phyloP scores from a whole-genome alignment of 2,797 vertebrate species.

The Echeneis naucrates region DNA sequence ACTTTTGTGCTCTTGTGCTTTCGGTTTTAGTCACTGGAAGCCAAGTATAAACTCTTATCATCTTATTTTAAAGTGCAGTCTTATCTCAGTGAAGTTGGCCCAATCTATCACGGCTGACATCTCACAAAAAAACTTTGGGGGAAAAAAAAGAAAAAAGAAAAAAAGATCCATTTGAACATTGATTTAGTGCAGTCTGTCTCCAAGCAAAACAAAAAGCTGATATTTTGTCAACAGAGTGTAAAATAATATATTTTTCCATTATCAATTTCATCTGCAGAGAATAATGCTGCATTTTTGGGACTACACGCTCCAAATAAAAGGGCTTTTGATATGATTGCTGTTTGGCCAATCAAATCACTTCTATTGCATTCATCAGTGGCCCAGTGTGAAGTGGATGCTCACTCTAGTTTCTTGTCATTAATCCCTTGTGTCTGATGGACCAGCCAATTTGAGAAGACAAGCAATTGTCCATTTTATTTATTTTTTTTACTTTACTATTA shows the following conservation, averaged over 20 bases:
- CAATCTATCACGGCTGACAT: constrained; percentile 6
- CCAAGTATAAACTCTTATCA: neutral
- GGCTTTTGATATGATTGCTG: constrained; percentile 44
- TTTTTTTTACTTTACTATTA: neutral
- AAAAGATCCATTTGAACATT: neutral
- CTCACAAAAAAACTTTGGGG: constrained; percentile 16
- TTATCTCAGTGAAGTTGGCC: neutral
- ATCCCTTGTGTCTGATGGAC: constrained; percentile 29
- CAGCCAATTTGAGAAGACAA: constrained; percentile 39
- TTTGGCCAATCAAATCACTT: constrained; percentile 56
- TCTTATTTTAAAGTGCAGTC: constrained; percentile 3
- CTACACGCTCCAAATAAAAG: constrained; percentile 18
- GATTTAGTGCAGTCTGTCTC: constrained; percentile 3
- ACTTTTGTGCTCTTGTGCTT: neutral
- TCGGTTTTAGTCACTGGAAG: too few species aligned
- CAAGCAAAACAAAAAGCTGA: neutral
- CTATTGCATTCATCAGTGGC: constrained; percentile 53
- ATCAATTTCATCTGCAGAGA: neutral
- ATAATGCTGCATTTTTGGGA: neutral
- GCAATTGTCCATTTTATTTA: constrained; percentile 5
- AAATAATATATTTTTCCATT: neutral
- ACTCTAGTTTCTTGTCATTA: constrained; percentile 27
- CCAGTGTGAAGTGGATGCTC: constrained; percentile 22
- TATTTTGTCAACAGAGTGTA: constrained; percentile 10
- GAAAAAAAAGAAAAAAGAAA: neutral